Evolutionary conservation across 2,797 vertebrate genomes (phyloP).

Genomic region (Balearica regulorum): DNA sequence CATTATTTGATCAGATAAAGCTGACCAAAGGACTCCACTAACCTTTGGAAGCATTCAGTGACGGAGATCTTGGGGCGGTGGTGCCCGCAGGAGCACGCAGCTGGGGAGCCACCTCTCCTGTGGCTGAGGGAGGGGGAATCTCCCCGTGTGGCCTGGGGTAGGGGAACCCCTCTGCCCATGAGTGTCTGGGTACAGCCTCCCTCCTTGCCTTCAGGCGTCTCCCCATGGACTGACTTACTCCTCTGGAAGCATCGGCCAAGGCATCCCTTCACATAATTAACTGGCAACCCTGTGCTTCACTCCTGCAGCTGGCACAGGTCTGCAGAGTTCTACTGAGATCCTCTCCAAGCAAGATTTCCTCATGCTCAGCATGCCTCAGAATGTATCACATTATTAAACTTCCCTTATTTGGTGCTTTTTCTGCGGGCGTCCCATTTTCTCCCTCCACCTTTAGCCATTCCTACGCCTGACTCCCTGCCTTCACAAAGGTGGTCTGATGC

Average conservation of each 20-base stretch:
- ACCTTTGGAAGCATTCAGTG: neutral
- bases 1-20: neutral
- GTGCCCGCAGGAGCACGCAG: accelerated
- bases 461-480: neutral
- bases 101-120: neutral
- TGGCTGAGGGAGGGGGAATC: neutral
- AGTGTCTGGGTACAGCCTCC: neutral
- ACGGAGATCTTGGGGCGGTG: neutral
- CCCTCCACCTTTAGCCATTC: neutral
- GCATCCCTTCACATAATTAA: neutral
- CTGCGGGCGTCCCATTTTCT: neutral
- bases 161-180: accelerated
- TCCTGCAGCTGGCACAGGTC: neutral
- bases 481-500: neutral
- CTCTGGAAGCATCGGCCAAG: neutral
- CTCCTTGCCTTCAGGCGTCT: neutral
- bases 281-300: neutral
- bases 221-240: neutral
- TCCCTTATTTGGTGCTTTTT: neutral
- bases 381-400: neutral
- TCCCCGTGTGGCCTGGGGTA: neutral
- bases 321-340: neutral
- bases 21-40: neutral
- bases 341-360: neutral
- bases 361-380: neutral